Conservation (phyloP, 2,113 vertebrate genomes). For the Labrus mixtus region DNA sequence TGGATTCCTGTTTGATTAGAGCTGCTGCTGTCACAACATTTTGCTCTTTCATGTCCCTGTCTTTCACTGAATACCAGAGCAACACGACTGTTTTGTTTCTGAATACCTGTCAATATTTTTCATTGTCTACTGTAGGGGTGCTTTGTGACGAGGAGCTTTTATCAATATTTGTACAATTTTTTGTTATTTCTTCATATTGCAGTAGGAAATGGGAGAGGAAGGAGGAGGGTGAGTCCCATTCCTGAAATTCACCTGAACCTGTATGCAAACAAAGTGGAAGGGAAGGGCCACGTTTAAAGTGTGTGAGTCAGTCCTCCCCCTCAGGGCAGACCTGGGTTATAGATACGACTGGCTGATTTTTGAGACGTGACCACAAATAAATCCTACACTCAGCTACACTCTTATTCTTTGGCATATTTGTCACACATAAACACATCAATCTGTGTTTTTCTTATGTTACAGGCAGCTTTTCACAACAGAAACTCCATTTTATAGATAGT, state of each 20-base stretch:
- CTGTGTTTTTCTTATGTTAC: constrained; percentile 47
- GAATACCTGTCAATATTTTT: constrained; percentile 73
- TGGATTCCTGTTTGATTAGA: constrained; percentile 69
- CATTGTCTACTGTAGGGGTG: constrained; percentile 19
- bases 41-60: constrained; percentile 45
- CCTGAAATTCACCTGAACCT: constrained; percentile 79
- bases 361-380: constrained; percentile 29
- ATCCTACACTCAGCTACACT: constrained; percentile 13
- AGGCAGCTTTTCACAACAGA: constrained; percentile 50
- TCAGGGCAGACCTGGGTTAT: constrained; percentile 39
- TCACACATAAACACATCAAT: constrained; percentile 20
- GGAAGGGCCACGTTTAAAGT: constrained; percentile 53
- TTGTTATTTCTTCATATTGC: constrained; percentile 45
- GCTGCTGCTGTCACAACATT: constrained; percentile 60
- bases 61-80: constrained; percentile 49
- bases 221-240: constrained; percentile 71
- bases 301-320: constrained; percentile 52
- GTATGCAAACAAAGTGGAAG: constrained; percentile 72
- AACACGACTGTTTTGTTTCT: constrained; percentile 62
- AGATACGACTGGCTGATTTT: constrained; percentile 29
- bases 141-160: constrained; percentile 63
- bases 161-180: constrained; percentile 67
- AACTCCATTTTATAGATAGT: constrained; percentile 43
- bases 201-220: constrained; percentile 57
- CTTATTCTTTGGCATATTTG: constrained; percentile 45